Evolutionary conservation across 1,140 invertebrate genomes (phyloP), one percentile per base, ranked within the genome.

Genomic region (Monomorium pharaonis): DNA sequence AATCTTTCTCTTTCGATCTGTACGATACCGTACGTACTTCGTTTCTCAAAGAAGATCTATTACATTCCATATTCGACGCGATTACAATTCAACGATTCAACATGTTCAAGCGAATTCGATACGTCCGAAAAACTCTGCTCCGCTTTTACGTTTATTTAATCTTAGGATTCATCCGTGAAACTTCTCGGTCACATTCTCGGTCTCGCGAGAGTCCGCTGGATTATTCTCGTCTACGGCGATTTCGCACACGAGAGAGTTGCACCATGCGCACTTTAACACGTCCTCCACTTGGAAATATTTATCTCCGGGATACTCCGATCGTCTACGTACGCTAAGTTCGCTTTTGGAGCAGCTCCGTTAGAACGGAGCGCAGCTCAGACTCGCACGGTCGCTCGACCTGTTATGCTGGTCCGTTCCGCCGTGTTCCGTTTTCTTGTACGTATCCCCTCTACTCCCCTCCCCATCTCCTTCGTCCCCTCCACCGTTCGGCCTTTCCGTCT

Each of bases 311-410:
- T 60, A 77, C 3, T 70, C 21, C 12, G 49, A 75, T n/a, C 9
- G 10, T 30, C 4, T n/a, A 21, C 14, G 24, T 49, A 16, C 4
- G 10, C n/a, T 5, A 27, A 30, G 14, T 18, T 33, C 18, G n/a
- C n/a, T 76, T 51, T 12, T 21, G 5, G 58, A 44, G 30, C 1
- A 37, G 51, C 30, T 18, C 16, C 10, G 1, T 27, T 0, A 14
- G 1, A 51, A 27, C 56, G 47, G 56, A 54, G 24, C 70, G 44
- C 30, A 80, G 47, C 47, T 86, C 60, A 77, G n/a, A 27, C 67
- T 30, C 54, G 65, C 14, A 24, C 85, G 88, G 65, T 72, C 67
- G 86, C 47, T 88, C 83, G 84, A 90, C 83, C 83, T 86, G 89
- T 86, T 90, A 86, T 90, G 89, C 62, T 90, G 69, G 65, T 63